These are phyloP conservation scores for Spongilla lacustris DNA, from an alignment of 37 sponge, comb jelly and placozoan species.

Conservation along the genomic window DNA sequence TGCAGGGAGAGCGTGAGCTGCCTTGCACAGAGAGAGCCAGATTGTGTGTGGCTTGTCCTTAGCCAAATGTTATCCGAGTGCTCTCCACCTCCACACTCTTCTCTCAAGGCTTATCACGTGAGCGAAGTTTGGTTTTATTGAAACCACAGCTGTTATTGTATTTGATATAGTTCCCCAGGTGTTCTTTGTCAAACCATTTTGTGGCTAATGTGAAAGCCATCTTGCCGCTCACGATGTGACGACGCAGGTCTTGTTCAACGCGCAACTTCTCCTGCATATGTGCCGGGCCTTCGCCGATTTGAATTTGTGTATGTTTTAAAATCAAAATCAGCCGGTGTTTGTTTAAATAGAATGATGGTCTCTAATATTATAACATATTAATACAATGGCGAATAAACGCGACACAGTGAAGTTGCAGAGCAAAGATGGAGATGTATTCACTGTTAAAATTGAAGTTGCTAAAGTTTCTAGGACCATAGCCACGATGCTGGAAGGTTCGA, in stretches of 20 bases:
- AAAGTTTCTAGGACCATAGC: conserved; percentile 49
- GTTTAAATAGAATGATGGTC: neutral
- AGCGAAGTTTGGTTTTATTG: neutral
- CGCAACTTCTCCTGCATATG: neutral
- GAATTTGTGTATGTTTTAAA: neutral
- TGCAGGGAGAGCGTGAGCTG: conserved; percentile 7
- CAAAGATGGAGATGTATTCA: conserved; percentile 57
- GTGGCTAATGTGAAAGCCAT: neutral
- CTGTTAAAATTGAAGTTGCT: conserved; percentile 34
- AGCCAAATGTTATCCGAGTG: conserved; percentile 27
- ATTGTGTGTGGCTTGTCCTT: conserved; percentile 59
- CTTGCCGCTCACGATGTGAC: neutral
- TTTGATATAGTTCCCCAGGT: neutral
- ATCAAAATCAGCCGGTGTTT: neutral
- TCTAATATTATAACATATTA: too few species aligned
- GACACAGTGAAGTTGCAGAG: conserved; percentile 28
- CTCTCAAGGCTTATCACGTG: conserved; percentile 45
- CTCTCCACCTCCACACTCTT: conserved; percentile 36
- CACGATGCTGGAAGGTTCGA: conserved; percentile 57
- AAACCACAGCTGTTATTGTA: neutral
- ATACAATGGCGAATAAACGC: neutral
- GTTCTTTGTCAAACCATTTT: neutral
- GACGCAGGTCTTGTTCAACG: neutral
- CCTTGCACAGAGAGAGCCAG: conserved; percentile 24
- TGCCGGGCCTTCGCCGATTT: too few species aligned